phyloP scores from a whole-genome alignment of 1,140 invertebrate species.

The Heliconius melpomene region DNA sequence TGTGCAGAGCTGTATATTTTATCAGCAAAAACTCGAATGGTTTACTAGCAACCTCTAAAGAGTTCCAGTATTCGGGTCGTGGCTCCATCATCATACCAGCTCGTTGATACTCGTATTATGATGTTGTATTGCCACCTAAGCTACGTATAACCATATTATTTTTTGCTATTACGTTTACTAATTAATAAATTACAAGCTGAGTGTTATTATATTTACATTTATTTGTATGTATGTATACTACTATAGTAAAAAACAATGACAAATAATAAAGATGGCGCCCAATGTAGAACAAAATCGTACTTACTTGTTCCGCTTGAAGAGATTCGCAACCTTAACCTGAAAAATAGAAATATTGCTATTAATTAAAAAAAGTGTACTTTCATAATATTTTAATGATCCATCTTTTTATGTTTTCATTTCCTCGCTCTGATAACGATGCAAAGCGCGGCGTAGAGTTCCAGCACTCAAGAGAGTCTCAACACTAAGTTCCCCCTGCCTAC shows the following conservation, averaged over 20 bases:
- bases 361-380: not conserved
- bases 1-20: no score
- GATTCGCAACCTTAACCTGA: not conserved
- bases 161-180: no score
- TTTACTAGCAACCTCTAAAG: no score
- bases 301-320: conserved; percentile 4
- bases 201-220: no score
- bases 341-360: not conserved
- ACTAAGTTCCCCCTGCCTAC: not conserved
- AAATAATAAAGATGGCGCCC: not conserved
- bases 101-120: no score
- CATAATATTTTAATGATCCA: not conserved
- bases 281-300: not conserved
- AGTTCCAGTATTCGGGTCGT: no score
- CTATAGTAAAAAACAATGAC: not conserved
- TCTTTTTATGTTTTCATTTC: not conserved
- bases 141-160: no score
- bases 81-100: no score
- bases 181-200: no score
- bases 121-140: no score
- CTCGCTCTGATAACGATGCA: not conserved
- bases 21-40: no score
- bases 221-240: no score
- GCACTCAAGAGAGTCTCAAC: not conserved
- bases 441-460: not conserved